Evolutionary conservation across 2,888 invertebrate genomes (phyloP).

Genomic region (Brachynemurus nebulosus): DNA sequence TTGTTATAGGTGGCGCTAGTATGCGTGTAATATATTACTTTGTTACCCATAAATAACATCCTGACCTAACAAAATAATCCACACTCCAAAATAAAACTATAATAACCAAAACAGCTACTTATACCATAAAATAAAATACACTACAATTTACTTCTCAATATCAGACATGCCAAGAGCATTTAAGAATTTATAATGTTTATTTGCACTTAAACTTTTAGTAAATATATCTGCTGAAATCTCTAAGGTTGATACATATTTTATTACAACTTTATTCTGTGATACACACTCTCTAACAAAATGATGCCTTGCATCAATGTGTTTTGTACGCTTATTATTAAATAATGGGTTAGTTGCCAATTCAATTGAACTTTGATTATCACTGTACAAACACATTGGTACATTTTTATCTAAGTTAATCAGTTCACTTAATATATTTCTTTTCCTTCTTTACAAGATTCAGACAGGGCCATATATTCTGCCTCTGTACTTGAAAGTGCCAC

Average conservation of each 20-base stretch:
- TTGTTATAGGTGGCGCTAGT: no score
- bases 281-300: slow-evolving; percentile 11
- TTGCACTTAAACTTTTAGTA: slow-evolving; percentile 7
- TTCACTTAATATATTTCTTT: slow-evolving; percentile 13
- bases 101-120: no score
- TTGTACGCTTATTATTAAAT: slow-evolving; percentile 12
- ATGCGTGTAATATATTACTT: no score
- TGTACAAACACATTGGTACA: slow-evolving; percentile 10
- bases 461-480: slow-evolving; percentile 23
- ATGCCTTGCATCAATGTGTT: slow-evolving; percentile 17
- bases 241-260: slow-evolving; percentile 14
- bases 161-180: not conserved
- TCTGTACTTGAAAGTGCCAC: no score
- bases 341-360: slow-evolving; percentile 14
- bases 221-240: slow-evolving; percentile 16
- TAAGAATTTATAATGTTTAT: not conserved
- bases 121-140: no score
- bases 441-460: slow-evolving; percentile 20
- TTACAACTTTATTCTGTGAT: slow-evolving; percentile 8
- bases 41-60: no score
- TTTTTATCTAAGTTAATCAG: slow-evolving; percentile 11
- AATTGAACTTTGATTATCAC: slow-evolving; percentile 18
- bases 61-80: no score
- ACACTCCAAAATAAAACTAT: no score
- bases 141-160: no score